Base-by-base conservation (phyloP, 2,113 vertebrate species). In the Seriola dumerili region DNA sequence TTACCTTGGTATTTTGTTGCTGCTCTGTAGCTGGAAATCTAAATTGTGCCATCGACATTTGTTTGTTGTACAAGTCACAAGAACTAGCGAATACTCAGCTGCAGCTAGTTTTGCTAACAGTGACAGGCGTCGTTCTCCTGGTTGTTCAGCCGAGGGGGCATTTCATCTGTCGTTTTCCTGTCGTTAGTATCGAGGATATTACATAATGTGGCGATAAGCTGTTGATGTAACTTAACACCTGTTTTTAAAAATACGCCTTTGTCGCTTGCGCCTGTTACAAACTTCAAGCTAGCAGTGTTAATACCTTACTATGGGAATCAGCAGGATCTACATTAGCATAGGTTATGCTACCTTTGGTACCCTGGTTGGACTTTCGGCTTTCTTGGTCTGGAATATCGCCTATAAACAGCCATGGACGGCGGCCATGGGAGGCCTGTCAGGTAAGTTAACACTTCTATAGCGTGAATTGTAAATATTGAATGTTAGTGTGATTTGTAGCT, bases 371-470 rank as follows among this genome's bases (percentile, higher is more conserved):
- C 85, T 97, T 38, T 97, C 96, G 61, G 96, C 95, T 81, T 98
- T 98, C 91, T 69, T 97, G 55, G 93, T 95, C 19, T 98, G 97
- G 97, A 97, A 95, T 44, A 85, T 96, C n/a, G 94, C 95, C 0
- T 97, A 95, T 87, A 92, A 89, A 40, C 97, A 98, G 88, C 96
- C 96, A 1, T 96, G 93, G 92, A 98, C 97, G 36, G 97, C 97
- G 19, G 96, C 97, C 34, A 96, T 97, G 95, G 97, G 97, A 83
- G 97, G 97, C 36, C 95, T 98, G 78, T 97, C 97, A 90, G 97
- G 97, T 97, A 96, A 7, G 84, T 68, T 3, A n/a, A 52, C 68
- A 58, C 25, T 52, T 9, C 5, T 5, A 2, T 1, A 17, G 12
- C 11, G 11, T 6, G 3, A 29, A 13, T 19, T 29, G 16, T 36